A percentile compares a stretch with the other conserved stretches of the same genome.
Evolutionary conservation across 2,888 invertebrate genomes (phyloP).

Genomic region (Drosophila neonasuta): DNA sequence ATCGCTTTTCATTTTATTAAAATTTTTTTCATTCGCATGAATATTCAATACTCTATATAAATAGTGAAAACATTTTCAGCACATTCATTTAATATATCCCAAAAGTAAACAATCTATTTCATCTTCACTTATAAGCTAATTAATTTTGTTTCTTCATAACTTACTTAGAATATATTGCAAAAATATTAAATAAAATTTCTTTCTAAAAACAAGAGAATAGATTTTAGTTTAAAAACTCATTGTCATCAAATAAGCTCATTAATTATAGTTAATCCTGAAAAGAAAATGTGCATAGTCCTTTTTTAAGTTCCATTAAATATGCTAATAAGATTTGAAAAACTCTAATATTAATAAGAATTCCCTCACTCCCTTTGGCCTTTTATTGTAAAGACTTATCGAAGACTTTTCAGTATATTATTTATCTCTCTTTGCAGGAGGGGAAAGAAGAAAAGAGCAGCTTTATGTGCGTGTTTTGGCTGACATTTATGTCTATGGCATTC

Average conservation of each 20-base stretch:
- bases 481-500: conserved; percentile 67
- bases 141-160: too few relatives aligned
- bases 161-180: too few relatives aligned
- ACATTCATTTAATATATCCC: too few relatives aligned
- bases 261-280: not conserved
- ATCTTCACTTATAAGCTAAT: too few relatives aligned
- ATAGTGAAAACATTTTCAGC: too few relatives aligned
- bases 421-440: conserved; percentile 1
- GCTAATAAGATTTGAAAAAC: not conserved
- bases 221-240: not conserved
- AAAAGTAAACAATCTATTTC: too few relatives aligned
- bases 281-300: not conserved
- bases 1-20: too few relatives aligned
- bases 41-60: too few relatives aligned
- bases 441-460: conserved; percentile 12
- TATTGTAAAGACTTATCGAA: conserved; percentile 21
- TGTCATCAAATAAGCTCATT: not conserved
- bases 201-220: not conserved
- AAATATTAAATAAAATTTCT: too few relatives aligned
- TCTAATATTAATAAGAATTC: not conserved
- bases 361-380: not conserved
- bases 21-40: too few relatives aligned
- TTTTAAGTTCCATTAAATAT: not conserved
- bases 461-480: conserved; percentile 55
- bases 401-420: conserved; percentile 26